Evolutionary conservation across 1,140 invertebrate species (phyloP).

Genomic region (Bilobella aurantiaca): DNA sequence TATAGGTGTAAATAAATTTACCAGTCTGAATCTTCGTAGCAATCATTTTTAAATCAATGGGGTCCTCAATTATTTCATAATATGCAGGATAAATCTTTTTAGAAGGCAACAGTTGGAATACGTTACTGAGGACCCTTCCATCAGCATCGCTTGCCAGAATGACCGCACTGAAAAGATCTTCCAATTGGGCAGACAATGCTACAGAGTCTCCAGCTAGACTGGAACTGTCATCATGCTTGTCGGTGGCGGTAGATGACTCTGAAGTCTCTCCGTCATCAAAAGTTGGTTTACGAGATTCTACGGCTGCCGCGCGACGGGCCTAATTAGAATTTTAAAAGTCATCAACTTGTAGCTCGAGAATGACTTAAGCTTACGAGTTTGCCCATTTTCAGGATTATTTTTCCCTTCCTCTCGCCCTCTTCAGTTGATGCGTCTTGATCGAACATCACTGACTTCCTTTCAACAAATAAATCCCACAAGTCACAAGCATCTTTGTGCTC

Average conservation of each 20-base stretch:
- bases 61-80: constrained; percentile 87
- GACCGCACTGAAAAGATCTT: constrained; percentile 72
- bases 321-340: constrained; percentile 27
- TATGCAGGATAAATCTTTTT: constrained; percentile 92
- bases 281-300: constrained; percentile 38
- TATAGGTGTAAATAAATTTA: not conserved
- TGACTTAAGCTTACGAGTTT: constrained; percentile 41
- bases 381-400: constrained; percentile 49
- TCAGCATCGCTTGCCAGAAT: constrained; percentile 65
- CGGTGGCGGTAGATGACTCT: constrained; percentile 57
- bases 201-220: constrained; percentile 30
- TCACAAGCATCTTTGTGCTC: constrained; percentile 86
- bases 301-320: constrained; percentile 42
- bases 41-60: constrained; percentile 89
- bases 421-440: constrained; percentile 43
- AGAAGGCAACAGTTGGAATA: constrained; percentile 82
- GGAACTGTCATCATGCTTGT: constrained; percentile 51
- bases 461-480: constrained; percentile 72
- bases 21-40: constrained; percentile 77
- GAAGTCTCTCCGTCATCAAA: constrained; percentile 52
- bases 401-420: constrained; percentile 46
- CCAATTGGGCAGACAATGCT: constrained; percentile 49
- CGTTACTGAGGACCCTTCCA: constrained; percentile 64
- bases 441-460: constrained; percentile 45
- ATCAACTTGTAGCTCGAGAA: not conserved